Percentiles rank a stretch among this genome's conserved stretches.
Conservation (phyloP, 2,797 vertebrate species). For the Loriculus beryllinus region DNA sequence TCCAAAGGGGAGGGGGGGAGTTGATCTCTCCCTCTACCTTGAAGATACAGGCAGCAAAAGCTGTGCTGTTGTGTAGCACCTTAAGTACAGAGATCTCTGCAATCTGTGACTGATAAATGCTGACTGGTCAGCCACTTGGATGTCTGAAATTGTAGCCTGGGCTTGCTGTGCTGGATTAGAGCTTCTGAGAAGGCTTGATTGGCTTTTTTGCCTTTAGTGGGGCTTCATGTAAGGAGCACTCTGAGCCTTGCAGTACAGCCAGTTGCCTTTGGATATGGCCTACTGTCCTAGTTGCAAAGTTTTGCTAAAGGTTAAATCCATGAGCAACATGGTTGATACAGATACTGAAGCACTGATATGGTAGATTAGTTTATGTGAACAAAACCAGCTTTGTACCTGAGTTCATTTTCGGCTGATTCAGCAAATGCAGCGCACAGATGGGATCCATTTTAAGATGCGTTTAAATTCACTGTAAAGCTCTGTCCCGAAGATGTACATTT, state of each 20-base stretch:
- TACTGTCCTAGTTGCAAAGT: background rate
- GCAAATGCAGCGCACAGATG: background rate
- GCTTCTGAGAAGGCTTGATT: background rate
- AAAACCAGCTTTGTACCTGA: background rate
- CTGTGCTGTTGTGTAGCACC: background rate
- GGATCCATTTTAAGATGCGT: background rate
- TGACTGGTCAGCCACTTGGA: background rate
- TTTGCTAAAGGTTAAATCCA: background rate
- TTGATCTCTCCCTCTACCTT: background rate
- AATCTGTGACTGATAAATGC: background rate
- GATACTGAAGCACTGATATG: background rate
- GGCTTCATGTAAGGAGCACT: background rate
- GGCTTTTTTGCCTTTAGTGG: background rate
- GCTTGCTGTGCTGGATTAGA: background rate
- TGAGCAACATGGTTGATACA: fast-evolving
- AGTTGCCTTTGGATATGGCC: background rate
- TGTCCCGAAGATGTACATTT: background rate
- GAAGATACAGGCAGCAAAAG: background rate
- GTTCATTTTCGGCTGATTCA: background rate
- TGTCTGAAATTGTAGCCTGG: background rate
- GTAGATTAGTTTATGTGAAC: background rate
- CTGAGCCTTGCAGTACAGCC: background rate
- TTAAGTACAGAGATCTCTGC: background rate
- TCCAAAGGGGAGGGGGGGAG: background rate
- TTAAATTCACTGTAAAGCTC: background rate